Evolutionary conservation across 2,797 vertebrate genomes (phyloP).

Genomic region (Leptodactylus fallax): DNA sequence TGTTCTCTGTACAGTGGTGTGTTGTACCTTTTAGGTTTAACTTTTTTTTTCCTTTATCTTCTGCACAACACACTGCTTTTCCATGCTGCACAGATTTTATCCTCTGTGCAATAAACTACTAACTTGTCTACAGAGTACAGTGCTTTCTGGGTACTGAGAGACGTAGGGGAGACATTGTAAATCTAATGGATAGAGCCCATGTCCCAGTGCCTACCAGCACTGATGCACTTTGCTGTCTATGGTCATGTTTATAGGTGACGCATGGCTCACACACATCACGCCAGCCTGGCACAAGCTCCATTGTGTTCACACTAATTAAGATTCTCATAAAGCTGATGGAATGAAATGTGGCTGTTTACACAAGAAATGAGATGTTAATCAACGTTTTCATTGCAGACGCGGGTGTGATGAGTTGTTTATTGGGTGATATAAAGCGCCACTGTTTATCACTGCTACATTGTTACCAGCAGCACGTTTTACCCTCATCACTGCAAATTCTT

Average conservation of each 20-base stretch:
- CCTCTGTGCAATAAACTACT: not conserved
- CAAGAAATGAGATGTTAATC: slow-evolving; percentile 19
- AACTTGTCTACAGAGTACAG: no score
- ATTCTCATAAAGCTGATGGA: slow-evolving; percentile 29
- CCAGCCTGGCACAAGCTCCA: not conserved
- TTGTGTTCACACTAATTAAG: slow-evolving; percentile 34
- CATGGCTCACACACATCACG: not conserved
- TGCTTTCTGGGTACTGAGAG: not conserved
- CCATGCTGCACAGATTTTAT: not conserved
- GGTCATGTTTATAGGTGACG: not conserved
- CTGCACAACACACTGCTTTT: not conserved
- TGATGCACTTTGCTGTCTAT: not conserved
- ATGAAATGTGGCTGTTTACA: slow-evolving; percentile 28
- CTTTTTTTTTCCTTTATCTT: not conserved
- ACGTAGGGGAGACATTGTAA: no score
- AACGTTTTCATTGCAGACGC: slow-evolving; percentile 9
- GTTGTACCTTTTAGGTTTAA: no score
- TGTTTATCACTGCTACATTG: slow-evolving; percentile 37
- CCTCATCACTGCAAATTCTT: slow-evolving; percentile 13
- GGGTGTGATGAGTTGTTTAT: slow-evolving; percentile 23
- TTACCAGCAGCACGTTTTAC: slow-evolving; percentile 31
- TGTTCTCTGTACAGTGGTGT: no score
- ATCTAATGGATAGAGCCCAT: not conserved
- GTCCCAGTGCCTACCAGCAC: not conserved
- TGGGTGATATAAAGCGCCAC: slow-evolving; percentile 21